These are phyloP conservation scores for Ailuropoda melanoleuca DNA, from an alignment of 2,113 vertebrate species.

Conservation along the genomic window DNA sequence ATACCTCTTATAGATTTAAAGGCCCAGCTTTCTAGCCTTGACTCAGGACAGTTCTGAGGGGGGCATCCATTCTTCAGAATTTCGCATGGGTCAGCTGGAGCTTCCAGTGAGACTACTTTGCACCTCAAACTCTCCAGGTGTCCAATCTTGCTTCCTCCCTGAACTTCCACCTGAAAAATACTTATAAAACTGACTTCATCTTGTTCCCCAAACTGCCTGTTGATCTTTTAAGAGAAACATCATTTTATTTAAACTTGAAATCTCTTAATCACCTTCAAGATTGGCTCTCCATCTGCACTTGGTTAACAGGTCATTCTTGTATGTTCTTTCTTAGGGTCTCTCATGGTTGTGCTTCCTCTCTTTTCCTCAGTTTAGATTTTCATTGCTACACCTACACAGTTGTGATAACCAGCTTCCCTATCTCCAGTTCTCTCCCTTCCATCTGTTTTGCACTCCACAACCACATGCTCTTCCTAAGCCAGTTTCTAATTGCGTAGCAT, in stretches of 20 bases:
- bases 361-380: neutral
- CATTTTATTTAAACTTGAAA: neutral
- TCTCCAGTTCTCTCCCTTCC: neutral
- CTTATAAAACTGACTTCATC: neutral
- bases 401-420: neutral
- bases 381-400: neutral
- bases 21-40: no score
- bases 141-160: neutral
- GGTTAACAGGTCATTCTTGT: neutral
- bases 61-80: neutral
- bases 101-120: neutral
- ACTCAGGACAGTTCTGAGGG: neutral
- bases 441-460: neutral
- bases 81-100: neutral
- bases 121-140: neutral
- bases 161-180: neutral
- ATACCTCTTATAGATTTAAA: neutral
- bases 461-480: neutral
- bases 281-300: neutral
- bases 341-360: neutral
- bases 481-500: neutral
- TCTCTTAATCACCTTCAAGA: neutral
- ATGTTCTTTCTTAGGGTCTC: neutral
- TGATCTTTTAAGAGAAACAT: neutral
- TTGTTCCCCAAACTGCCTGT: neutral